Percentiles rank a stretch among this genome's conserved stretches.
Conservation (phyloP, 2,113 vertebrate species). For the Equus quagga region DNA sequence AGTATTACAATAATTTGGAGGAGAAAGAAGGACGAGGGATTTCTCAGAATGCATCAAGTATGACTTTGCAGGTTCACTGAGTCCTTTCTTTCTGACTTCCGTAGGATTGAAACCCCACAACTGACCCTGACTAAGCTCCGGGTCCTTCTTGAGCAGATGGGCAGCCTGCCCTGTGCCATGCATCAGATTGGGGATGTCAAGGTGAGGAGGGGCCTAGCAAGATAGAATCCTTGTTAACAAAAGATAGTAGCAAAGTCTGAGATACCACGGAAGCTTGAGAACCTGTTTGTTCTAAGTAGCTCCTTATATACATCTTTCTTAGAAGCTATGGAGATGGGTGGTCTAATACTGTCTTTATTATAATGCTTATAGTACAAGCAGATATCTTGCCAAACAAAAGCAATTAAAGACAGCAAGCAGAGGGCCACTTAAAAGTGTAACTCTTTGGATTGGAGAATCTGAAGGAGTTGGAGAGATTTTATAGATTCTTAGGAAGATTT, state of each 20-base stretch:
- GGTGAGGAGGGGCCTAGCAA: constrained; percentile 79
- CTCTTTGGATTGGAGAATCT: not conserved
- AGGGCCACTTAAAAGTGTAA: not conserved
- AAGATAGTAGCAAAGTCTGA: not conserved
- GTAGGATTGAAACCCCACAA: not conserved
- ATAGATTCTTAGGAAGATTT: not conserved
- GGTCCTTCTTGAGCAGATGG: constrained; percentile 90
- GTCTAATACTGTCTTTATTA: not conserved
- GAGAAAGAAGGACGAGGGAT: not conserved
- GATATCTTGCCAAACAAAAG: not conserved
- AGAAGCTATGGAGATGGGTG: not conserved
- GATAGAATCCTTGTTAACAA: not conserved
- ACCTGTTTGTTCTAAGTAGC: not conserved
- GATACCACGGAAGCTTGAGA: not conserved
- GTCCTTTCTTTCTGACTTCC: not conserved
- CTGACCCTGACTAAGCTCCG: constrained; percentile 89
- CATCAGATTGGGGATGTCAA: constrained; percentile 88
- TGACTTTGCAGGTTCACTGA: not conserved
- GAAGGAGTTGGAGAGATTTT: not conserved
- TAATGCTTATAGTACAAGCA: not conserved
- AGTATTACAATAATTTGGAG: no score
- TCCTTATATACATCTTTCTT: not conserved
- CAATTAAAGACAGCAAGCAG: not conserved
- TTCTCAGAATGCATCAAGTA: not conserved
- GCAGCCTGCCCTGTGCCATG: constrained; percentile 91